Evolutionary conservation across 1,140 invertebrate genomes (phyloP).

Genomic region (Tribolium castaneum): DNA sequence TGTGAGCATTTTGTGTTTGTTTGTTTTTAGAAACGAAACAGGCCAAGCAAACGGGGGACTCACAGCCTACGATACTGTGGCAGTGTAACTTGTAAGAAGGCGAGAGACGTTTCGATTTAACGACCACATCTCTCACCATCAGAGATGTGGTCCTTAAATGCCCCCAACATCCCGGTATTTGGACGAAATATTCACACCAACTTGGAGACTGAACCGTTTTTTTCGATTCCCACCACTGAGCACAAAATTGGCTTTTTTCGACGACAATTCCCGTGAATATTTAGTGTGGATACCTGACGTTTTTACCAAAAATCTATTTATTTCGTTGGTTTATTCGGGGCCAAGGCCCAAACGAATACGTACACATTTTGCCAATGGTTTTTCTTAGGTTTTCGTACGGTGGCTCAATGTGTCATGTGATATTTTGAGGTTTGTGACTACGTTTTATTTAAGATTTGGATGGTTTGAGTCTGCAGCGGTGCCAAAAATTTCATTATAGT

Average conservation of each 20-base stretch:
- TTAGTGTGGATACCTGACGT: constrained; percentile 45
- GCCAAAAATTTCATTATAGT: constrained; percentile 52
- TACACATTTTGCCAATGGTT: constrained; percentile 59
- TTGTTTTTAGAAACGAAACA: constrained; percentile 85
- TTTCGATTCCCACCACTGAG: constrained; percentile 26
- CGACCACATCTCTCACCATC: constrained; percentile 25
- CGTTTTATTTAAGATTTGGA: constrained; percentile 51
- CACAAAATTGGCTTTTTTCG: constrained; percentile 26
- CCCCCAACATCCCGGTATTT: constrained; percentile 27
- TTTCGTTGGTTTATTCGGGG: constrained; percentile 46
- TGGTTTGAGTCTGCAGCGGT: constrained; percentile 55
- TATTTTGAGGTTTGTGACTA: constrained; percentile 64
- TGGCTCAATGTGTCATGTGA: constrained; percentile 65
- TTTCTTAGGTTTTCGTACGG: constrained; percentile 50
- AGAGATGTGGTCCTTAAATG: constrained; percentile 38
- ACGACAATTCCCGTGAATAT: constrained; percentile 44
- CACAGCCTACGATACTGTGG: constrained; percentile 97
- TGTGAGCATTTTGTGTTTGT: constrained; percentile 36
- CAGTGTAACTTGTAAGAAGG: constrained; percentile 89
- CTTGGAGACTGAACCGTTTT: constrained; percentile 49
- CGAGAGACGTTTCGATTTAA: constrained; percentile 23
- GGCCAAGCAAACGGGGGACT: constrained; percentile 81
- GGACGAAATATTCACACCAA: constrained; percentile 45
- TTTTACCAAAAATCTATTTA: constrained; percentile 48
- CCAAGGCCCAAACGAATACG: constrained; percentile 54